Percentiles rank a stretch among this genome's conserved stretches.
These are phyloP conservation scores for Melipona beecheii DNA, from an alignment of 2,888 invertebrate species.

Conservation along the genomic window DNA sequence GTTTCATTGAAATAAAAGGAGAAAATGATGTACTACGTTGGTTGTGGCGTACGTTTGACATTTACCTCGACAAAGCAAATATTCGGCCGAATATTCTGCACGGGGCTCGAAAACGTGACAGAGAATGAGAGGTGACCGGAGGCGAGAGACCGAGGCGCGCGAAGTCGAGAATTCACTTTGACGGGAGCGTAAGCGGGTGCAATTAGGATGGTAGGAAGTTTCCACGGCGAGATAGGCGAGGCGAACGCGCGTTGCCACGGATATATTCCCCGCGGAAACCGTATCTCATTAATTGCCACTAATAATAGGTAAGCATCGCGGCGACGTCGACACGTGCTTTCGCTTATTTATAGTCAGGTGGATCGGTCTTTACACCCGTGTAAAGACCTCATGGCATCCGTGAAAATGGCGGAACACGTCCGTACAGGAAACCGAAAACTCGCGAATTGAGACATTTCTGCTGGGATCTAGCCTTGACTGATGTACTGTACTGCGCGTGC, in stretches of 20 bases:
- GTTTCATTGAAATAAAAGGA: no score
- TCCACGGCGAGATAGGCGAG: conserved; percentile 76
- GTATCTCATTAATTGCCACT: conserved; percentile 78
- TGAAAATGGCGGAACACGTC: conserved; percentile 66
- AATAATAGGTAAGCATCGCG: conserved; percentile 72
- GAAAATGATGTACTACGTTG: not conserved
- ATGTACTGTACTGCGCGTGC: conserved; percentile 1
- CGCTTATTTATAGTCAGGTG: conserved; percentile 68
- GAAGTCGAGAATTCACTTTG: conserved; percentile 56
- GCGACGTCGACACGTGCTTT: conserved; percentile 64
- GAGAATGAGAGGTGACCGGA: not conserved
- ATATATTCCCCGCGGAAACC: conserved; percentile 72
- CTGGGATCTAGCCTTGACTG: conserved; percentile 46
- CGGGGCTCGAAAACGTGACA: not conserved
- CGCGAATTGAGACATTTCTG: conserved; percentile 47
- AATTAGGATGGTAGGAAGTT: conserved; percentile 74
- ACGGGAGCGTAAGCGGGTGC: conserved; percentile 56
- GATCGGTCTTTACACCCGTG: conserved; percentile 62
- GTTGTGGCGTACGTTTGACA: not conserved
- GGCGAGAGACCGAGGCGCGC: conserved; percentile 23
- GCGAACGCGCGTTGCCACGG: conserved; percentile 78
- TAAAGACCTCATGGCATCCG: conserved; percentile 60
- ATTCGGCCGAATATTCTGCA: not conserved
- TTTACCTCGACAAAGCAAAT: not conserved
- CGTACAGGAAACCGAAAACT: conserved; percentile 53